Percentiles rank a stretch among this genome's conserved stretches.
Evolutionary conservation across 2,113 vertebrate species (phyloP).

Genomic region (Oryzias curvinotus): DNA sequence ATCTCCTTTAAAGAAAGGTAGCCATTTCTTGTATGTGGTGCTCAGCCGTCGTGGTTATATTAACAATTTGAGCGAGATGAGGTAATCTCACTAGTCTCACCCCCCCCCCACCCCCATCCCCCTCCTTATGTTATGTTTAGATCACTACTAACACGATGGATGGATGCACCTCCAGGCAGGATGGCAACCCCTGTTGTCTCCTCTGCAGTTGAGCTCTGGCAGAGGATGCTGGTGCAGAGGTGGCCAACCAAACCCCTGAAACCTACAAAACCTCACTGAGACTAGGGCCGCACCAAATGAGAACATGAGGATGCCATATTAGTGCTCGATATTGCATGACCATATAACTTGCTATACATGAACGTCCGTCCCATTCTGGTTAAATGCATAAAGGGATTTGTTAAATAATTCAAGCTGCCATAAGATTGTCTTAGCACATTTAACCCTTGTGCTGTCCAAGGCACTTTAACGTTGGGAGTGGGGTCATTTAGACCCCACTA

Average conservation of each 20-base stretch:
- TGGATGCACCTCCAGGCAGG: conserved; percentile 23
- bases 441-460: no score
- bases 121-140: conserved; percentile 59
- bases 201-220: conserved; percentile 5
- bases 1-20: neutral
- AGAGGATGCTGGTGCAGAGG: conserved; percentile 30
- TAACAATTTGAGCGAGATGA: conserved; percentile 63
- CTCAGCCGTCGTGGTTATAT: conserved; percentile 30
- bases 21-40: conserved; percentile 5
- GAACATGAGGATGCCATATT: no score
- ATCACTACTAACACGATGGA: conserved; percentile 45
- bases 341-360: no score
- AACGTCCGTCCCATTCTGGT: no score
- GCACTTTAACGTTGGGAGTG: no score
- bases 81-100: conserved; percentile 57
- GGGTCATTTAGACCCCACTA: no score
- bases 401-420: no score
- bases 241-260: conserved; percentile 7
- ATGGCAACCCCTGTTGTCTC: conserved; percentile 13
- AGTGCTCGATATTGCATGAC: no score
- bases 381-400: no score
- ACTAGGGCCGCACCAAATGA: no score
- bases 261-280: no score
- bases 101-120: conserved; percentile 56
- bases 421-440: no score